Evolutionary conservation across 2,888 invertebrate genomes (phyloP).

Genomic region (Rhamnusium bicolor): DNA sequence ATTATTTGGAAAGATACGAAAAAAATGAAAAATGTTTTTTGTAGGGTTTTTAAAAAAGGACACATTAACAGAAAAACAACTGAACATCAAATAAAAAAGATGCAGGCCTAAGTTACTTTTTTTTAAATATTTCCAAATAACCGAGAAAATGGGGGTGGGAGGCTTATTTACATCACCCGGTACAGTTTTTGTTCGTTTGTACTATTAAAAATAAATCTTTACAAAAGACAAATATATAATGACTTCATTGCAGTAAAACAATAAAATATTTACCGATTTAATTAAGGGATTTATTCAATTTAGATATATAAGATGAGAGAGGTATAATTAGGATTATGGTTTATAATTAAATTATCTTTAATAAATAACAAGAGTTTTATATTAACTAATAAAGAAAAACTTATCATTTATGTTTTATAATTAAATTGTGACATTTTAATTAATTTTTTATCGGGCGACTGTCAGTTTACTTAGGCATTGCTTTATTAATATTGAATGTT

Average conservation of each 20-base stretch:
- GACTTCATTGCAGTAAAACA: not conserved
- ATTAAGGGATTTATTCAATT: slow-evolving; percentile 24
- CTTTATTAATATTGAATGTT: slow-evolving; percentile 24
- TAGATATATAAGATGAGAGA: not conserved
- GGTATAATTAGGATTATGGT: slow-evolving; percentile 25
- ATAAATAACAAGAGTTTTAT: slow-evolving; percentile 29
- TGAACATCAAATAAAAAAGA: too few species aligned
- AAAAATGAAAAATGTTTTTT: too few species aligned
- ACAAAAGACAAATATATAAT: too few species aligned
- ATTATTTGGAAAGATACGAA: too few species aligned
- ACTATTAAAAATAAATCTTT: too few species aligned
- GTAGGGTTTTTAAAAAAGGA: too few species aligned
- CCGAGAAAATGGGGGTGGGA: too few species aligned
- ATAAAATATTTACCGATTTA: slow-evolving; percentile 16
- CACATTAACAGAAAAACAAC: too few species aligned
- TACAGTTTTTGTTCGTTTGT: too few species aligned
- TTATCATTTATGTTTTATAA: slow-evolving; percentile 33
- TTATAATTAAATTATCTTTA: slow-evolving; percentile 30
- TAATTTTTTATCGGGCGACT: slow-evolving; percentile 38
- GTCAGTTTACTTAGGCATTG: slow-evolving; percentile 27
- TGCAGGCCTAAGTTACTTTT: too few species aligned
- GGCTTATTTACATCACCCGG: too few species aligned
- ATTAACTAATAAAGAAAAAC: slow-evolving; percentile 25
- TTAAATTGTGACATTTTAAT: slow-evolving; percentile 40
- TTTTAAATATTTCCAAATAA: too few species aligned